Base-by-base conservation (phyloP, 2,797 vertebrate species). In the Acestrorhynchus altus region DNA sequence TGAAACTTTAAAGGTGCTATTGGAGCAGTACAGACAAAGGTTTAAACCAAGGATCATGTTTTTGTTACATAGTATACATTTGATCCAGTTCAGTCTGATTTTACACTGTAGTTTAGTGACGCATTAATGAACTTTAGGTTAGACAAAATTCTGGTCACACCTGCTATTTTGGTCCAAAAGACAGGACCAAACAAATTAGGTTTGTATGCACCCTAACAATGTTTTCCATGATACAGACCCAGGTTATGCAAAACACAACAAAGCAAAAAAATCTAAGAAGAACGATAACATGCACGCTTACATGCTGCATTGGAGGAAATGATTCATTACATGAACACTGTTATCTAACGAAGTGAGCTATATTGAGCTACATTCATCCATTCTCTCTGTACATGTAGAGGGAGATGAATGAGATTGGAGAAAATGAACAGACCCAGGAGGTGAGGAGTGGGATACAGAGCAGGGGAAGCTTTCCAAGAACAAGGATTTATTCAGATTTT, bases 311-410 rank as follows among this genome's bases (percentile, higher is more conserved):
- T 35, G 6, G 46, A 74, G 59, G 59, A 70, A 81, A 64, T 59
- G 70, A 76, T 81, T 79, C 73, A 71, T 78, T 74, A 66, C 61
- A 74, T 72, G 81, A 15, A 49, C 42, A 8, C 44, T 46, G 42
- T 67, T 79, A 74, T 56, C 66, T 59, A 49, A 47, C 64, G 11
- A 49, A 44, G 52, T 64, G 68, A 63, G 57, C 79, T 79, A 76
- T 76, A 81, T 70, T 74, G 72, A 71, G 79, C 52, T 44, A 57
- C 70, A 81, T 81, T 77, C 76, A 79, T 76, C 68, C 74, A 47
- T 71, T 81, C 61, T 76, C 26, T 39, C 69, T 69, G 59, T 39
- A 72, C 67, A 72, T 81, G 69, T n/a, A 57, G 63, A 65, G 52
- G 71, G 68, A 77, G 79, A 68, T 61, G 75, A 74, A 74, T 74